These are phyloP conservation scores for Prietella phreatophila DNA, from an alignment of 2,113 vertebrate genomes.

Conservation along the genomic window DNA sequence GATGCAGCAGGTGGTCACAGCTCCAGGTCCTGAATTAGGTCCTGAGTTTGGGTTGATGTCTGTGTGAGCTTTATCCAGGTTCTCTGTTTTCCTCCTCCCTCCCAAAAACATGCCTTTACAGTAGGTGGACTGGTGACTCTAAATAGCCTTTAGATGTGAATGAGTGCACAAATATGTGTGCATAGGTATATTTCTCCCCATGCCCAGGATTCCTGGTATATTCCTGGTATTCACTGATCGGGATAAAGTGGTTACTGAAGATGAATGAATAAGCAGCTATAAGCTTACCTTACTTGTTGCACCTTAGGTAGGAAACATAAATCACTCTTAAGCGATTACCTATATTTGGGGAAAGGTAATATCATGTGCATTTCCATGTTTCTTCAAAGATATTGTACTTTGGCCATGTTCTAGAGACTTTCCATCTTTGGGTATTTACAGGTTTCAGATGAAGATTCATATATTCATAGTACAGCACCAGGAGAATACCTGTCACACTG, in stretches of 20 bases:
- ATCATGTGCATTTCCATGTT: too few species aligned
- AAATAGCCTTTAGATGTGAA: background rate
- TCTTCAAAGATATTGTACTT: too few species aligned
- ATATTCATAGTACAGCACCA: too few species aligned
- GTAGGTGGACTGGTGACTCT: background rate
- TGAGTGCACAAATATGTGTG: background rate
- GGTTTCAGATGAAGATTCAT: too few species aligned
- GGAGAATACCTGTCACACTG: background rate
- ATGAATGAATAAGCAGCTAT: background rate
- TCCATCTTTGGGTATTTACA: too few species aligned
- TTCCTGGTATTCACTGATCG: background rate
- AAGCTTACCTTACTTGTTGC: background rate
- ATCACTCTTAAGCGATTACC: too few species aligned
- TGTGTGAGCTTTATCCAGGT: background rate
- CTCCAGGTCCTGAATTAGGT: background rate
- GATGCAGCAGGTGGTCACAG: background rate
- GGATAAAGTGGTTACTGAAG: too few species aligned
- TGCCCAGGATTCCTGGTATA: background rate
- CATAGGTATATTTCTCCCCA: background rate
- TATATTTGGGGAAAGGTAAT: too few species aligned
- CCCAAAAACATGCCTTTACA: background rate
- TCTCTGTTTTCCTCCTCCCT: background rate
- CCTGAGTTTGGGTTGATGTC: background rate
- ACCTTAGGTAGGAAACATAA: background rate
- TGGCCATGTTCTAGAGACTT: background rate